phyloP scores from a whole-genome alignment of 1,140 invertebrate genomes.

The Drosophila kikkawai region DNA sequence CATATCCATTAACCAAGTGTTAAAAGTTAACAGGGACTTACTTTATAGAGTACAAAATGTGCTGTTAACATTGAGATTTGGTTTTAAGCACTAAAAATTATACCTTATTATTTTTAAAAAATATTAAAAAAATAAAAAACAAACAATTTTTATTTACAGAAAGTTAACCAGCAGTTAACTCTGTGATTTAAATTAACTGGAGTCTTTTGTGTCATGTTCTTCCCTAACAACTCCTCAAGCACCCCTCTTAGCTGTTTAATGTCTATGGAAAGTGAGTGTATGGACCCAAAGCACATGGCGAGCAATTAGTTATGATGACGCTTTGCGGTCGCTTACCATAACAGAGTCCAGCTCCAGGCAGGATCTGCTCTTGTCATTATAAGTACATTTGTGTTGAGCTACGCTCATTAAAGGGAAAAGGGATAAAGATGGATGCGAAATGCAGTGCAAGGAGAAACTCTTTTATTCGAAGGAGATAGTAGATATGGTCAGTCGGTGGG shows the following conservation, averaged over 20 bases:
- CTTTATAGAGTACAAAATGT: too few relatives aligned
- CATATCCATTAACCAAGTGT: too few relatives aligned
- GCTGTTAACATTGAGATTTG: too few relatives aligned
- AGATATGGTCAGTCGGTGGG: slow-evolving; percentile 8
- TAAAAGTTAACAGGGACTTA: too few relatives aligned
- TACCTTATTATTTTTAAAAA: too few relatives aligned
- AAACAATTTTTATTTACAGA: too few relatives aligned
- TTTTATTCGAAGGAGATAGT: neutral
- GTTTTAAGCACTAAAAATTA: too few relatives aligned
- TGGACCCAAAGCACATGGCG: neutral
- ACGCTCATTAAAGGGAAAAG: neutral
- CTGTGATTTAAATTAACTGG: too few relatives aligned
- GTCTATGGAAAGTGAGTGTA: neutral
- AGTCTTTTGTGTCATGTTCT: too few relatives aligned
- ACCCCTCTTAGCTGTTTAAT: slow-evolving; percentile 3
- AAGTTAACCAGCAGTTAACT: too few relatives aligned
- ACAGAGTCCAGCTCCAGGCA: neutral
- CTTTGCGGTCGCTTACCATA: slow-evolving; percentile 1
- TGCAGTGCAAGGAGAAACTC: neutral
- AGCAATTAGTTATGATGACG: slow-evolving; percentile 12
- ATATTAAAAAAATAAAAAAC: too few relatives aligned
- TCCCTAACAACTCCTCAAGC: neutral
- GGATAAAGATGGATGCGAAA: neutral
- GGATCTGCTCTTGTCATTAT: neutral
- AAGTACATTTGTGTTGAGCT: slow-evolving; percentile 6